A percentile compares a stretch with the other conserved stretches of the same genome.
phyloP scores from a whole-genome alignment of 2,888 invertebrate genomes.

The Cheilosia variabilis region DNA sequence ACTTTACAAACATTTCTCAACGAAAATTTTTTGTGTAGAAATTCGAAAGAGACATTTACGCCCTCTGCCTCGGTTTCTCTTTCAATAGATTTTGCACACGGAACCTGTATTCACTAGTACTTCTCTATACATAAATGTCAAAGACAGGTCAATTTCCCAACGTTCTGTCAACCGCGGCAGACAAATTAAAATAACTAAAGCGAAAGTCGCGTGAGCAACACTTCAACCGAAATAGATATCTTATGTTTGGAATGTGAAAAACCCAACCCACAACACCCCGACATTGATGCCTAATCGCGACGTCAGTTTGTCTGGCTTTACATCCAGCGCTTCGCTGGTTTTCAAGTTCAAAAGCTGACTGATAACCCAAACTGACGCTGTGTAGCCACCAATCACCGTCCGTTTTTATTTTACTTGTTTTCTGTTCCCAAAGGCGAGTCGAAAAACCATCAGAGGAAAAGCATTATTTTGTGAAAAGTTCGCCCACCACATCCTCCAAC shows the following conservation, averaged over 20 bases:
- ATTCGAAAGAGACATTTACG: too few species aligned
- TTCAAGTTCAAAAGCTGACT: slow-evolving; percentile 32
- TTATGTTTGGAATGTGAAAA: neutral
- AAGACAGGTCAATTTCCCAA: too few species aligned
- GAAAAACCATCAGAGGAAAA: slow-evolving; percentile 4
- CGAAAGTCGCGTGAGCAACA: too few species aligned
- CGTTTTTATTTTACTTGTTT: slow-evolving; percentile 2
- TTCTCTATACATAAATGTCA: neutral
- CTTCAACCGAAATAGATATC: too few species aligned
- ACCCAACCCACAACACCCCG: neutral
- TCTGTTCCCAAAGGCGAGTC: neutral
- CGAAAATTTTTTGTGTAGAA: too few species aligned
- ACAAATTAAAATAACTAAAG: too few species aligned
- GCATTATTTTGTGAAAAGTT: slow-evolving; percentile 65
- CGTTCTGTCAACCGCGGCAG: too few species aligned
- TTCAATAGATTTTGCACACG: too few species aligned
- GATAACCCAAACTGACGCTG: slow-evolving; percentile 56
- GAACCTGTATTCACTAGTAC: too few species aligned
- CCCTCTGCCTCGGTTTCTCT: too few species aligned
- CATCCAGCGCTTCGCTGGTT: neutral
- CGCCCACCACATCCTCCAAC: slow-evolving; percentile 18
- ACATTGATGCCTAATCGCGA: slow-evolving; percentile 47
- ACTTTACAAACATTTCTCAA: too few species aligned
- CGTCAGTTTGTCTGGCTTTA: slow-evolving; percentile 49
- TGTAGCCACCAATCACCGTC: slow-evolving; percentile 29